phyloP scores from a whole-genome alignment of 92 coral and sea anemone species.

The Porites cylindrica region DNA sequence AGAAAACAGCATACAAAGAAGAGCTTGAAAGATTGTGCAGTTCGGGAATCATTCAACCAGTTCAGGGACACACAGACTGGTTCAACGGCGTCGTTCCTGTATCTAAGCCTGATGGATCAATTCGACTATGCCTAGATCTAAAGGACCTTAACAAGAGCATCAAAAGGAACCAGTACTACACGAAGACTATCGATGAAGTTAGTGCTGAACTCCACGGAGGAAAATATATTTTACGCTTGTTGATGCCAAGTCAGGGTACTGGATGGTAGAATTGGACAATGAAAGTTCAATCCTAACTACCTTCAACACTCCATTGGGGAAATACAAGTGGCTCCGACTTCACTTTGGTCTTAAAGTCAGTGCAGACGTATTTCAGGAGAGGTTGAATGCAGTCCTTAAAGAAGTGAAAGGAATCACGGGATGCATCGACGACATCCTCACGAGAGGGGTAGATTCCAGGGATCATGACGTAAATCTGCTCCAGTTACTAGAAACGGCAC shows the following conservation, averaged over 20 bases:
- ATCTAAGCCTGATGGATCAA: constrained; percentile 50
- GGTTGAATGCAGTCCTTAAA: constrained; percentile 2
- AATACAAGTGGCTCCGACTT: constrained; percentile 16
- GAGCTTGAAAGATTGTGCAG: constrained; percentile 21
- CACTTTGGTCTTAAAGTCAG: constrained; percentile 14
- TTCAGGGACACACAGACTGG: constrained; percentile 9
- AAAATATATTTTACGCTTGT: constrained; percentile 1
- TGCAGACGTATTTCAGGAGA: constrained; percentile 18
- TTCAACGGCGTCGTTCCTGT: constrained; percentile 6
- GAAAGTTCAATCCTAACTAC: constrained; percentile 6
- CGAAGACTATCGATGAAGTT: background rate
- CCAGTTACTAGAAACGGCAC: constrained; percentile 16
- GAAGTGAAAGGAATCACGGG: constrained; percentile 20
- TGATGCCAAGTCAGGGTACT: background rate
- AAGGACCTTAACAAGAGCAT: constrained; percentile 47
- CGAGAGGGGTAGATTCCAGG: constrained; percentile 21
- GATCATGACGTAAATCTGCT: constrained; percentile 10
- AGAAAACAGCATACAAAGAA: constrained; percentile 4
- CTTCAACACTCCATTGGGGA: background rate
- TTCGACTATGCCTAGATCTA: constrained; percentile 75
- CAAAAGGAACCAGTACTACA: constrained; percentile 2
- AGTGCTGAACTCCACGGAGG: background rate
- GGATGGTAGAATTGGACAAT: background rate
- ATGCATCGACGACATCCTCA: constrained; percentile 10
- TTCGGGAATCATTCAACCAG: no score